Percentiles rank a stretch among this genome's conserved stretches.
Conservation (phyloP, 1,140 invertebrate genomes). For the Drosophila tristis region DNA sequence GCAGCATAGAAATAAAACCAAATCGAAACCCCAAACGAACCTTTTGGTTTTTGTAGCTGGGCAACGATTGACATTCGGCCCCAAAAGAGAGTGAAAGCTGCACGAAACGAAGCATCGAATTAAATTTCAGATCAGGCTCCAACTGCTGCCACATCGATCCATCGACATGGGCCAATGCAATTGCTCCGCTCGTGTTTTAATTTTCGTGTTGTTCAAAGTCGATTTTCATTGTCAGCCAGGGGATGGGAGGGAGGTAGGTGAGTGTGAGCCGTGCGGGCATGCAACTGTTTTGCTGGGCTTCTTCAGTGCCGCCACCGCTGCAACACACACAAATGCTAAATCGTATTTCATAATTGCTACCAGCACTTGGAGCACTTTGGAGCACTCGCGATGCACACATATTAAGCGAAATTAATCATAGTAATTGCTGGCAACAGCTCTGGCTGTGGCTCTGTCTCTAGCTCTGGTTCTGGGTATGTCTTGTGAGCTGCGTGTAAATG, state of each 20-base stretch:
- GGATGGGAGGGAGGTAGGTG: neutral
- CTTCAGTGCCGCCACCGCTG: constrained; percentile 29
- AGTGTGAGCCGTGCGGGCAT: constrained; percentile 66
- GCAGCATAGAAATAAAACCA: constrained; percentile 44
- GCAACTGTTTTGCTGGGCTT: constrained; percentile 56
- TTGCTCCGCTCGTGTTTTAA: constrained; percentile 80
- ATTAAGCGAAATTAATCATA: constrained; percentile 71
- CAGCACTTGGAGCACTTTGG: constrained; percentile 17
- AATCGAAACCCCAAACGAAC: neutral
- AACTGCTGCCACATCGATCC: constrained; percentile 56
- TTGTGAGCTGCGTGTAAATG: constrained; percentile 76
- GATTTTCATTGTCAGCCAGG: constrained; percentile 71
- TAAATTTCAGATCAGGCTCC: constrained; percentile 72
- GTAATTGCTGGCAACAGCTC: constrained; percentile 53
- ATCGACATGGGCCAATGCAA: constrained; percentile 74
- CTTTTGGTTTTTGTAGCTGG: too few relatives aligned
- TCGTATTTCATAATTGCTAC: constrained; percentile 76
- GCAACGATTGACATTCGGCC: constrained; percentile 67
- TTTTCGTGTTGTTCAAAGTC: constrained; percentile 77
- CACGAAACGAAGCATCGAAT: constrained; percentile 60
- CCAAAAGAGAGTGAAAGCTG: constrained; percentile 79
- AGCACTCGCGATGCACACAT: constrained; percentile 47
- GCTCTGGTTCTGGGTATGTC: neutral
- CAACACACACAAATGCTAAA: constrained; percentile 62
- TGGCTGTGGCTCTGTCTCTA: constrained; percentile 14